Evolutionary conservation across 2,888 invertebrate species (phyloP), one percentile per base, ranked within the genome.

Genomic region (Cerastis rubricosa): DNA sequence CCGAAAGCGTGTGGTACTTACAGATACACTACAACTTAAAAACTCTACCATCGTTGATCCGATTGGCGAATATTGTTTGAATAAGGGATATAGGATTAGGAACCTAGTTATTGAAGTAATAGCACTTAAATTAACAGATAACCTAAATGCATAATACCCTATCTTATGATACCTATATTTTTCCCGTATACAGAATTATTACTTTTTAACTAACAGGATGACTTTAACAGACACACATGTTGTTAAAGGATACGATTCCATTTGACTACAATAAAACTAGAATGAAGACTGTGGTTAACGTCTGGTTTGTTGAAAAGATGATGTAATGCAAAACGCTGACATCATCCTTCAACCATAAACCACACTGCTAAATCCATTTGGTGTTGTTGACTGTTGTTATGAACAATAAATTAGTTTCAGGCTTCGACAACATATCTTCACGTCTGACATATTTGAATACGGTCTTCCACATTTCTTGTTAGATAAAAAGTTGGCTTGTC

Each of bases 341-440:
- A 93, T 94, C 93, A 93, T 90, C 78, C 74, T 83, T 81, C 83
- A 79, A 74, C 80, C 85, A 88, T 88, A 88, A 90, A 89, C 82
- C 85, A 85, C 85, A 87, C 92, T 93, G 93, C 89, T 90, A 91
- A 93, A 92, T 85, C 84, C 86, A 92, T 92, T 91, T 90, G 84
- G 88, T 80, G 81, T 81, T 71, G 70, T 22, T 40, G 17, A 29
- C 40, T 40, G n/a, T 40, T 63, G 22, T 63, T 64, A 43, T 74
- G 67, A 77, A 69, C 66, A 74, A 78, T 77, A 29, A 69, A 73
- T 45, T 43, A 43, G 43, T 25, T n/a, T 64, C 64, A 65, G 22
- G 29, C 78, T 77, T 65, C 17, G 22, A 22, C 70, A 75, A 22
- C 74, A 35, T 45, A 19, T 54, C 14, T 29, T 19, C 19, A 35